Evolutionary conservation across 2,888 invertebrate species (phyloP).

Genomic region (Cremastinae sp.): DNA sequence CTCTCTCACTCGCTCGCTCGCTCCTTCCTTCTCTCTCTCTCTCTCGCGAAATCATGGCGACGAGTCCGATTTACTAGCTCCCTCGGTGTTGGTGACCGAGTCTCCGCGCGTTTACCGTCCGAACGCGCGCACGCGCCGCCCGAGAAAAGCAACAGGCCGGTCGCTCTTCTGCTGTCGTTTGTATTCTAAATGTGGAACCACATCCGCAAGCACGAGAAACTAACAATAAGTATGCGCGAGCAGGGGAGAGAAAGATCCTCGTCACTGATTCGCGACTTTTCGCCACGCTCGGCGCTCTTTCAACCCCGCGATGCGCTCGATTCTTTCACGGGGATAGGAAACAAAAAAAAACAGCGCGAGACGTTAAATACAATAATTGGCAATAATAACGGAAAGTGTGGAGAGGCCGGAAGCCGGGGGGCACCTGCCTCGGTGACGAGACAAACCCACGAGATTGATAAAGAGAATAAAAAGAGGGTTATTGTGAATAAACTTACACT

Average conservation of each 20-base stretch:
- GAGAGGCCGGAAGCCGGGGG: too few relatives aligned
- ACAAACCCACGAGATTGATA: background rate
- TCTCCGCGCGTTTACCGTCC: constrained; percentile 18
- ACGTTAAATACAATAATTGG: too few relatives aligned
- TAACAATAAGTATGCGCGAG: constrained; percentile 1
- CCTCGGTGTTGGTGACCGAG: constrained; percentile 22
- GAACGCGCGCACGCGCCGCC: constrained; percentile 42
- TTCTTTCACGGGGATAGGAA: too few relatives aligned
- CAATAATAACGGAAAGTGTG: too few relatives aligned
- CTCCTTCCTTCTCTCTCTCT: constrained; percentile 3
- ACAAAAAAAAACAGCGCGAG: too few relatives aligned
- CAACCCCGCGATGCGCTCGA: too few relatives aligned
- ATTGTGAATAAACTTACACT: constrained; percentile 83
- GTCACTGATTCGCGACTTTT: too few relatives aligned
- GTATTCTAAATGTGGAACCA: constrained; percentile 58
- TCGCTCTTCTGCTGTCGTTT: constrained; percentile 40
- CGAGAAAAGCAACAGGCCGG: constrained; percentile 51
- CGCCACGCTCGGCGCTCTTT: too few relatives aligned
- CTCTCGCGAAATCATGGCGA: constrained; percentile 31
- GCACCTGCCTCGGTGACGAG: too few relatives aligned
- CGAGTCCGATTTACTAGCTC: constrained; percentile 41
- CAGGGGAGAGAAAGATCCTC: background rate
- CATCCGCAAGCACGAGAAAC: constrained; percentile 24
- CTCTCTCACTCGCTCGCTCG: constrained; percentile 9
- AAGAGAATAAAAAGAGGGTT: constrained; percentile 2